phyloP scores from a whole-genome alignment of 2,113 vertebrate genomes.

The Indicator indicator region DNA sequence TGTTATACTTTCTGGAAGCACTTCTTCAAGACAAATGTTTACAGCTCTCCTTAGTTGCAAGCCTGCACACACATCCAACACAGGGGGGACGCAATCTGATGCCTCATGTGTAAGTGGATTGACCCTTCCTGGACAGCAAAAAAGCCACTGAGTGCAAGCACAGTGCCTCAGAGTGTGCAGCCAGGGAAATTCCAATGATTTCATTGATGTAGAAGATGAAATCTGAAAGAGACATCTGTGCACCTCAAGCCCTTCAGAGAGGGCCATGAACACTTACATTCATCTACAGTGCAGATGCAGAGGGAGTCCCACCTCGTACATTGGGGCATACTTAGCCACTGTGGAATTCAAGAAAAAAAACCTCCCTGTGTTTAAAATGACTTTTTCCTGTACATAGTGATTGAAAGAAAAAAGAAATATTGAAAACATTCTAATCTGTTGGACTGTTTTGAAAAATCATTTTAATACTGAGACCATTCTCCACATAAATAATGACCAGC shows the following conservation, averaged over 20 bases:
- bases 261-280: neutral
- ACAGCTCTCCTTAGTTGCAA: neutral
- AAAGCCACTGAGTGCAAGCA: neutral
- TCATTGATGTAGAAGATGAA: neutral
- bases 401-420: neutral
- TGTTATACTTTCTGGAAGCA: neutral
- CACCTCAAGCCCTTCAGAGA: neutral
- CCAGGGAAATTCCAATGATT: neutral
- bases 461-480: neutral
- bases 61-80: neutral
- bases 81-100: rapidly evolving
- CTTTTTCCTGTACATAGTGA: neutral
- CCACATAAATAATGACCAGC: neutral
- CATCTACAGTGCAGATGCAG: neutral
- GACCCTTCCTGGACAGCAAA: neutral
- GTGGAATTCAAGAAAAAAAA: neutral
- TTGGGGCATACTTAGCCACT: neutral
- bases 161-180: neutral
- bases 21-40: neutral
- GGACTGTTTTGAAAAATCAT: neutral
- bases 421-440: neutral
- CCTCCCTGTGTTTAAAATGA: neutral
- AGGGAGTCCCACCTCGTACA: neutral
- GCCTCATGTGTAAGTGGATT: rapidly evolving
- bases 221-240: neutral